These are phyloP conservation scores for Anarsia innoxiella DNA, from an alignment of 2,888 invertebrate genomes.

Conservation along the genomic window DNA sequence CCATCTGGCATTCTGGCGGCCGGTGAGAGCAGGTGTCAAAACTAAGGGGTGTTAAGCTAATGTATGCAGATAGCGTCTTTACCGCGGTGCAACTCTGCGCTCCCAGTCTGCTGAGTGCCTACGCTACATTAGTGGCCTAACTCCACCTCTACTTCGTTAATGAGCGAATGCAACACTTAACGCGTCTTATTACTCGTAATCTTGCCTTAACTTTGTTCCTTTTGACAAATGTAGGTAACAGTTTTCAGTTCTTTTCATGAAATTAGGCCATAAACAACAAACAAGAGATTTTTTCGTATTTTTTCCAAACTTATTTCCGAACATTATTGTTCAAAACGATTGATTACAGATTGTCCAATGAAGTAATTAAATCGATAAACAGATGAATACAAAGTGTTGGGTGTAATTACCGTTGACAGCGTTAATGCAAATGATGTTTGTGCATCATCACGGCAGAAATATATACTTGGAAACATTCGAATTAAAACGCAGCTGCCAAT, in stretches of 20 bases:
- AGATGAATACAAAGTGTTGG: slow-evolving; percentile 5
- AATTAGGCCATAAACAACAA: no score
- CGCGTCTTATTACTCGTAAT: no score
- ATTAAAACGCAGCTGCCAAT: slow-evolving; percentile 6
- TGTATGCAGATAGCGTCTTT: slow-evolving; percentile 73
- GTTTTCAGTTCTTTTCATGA: no score
- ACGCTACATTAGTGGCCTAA: no score
- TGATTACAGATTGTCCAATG: no score
- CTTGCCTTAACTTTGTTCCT: no score
- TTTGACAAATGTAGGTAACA: no score
- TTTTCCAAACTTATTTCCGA: no score
- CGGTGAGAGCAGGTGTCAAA: slow-evolving; percentile 69
- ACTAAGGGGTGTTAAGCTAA: slow-evolving; percentile 69
- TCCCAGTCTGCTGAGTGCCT: slow-evolving; percentile 38
- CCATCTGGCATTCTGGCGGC: slow-evolving; percentile 54
- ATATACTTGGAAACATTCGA: slow-evolving; percentile 22
- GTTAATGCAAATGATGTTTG: slow-evolving; percentile 41
- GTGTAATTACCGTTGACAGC: slow-evolving; percentile 28
- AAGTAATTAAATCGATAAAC: slow-evolving; percentile 2
- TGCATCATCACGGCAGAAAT: slow-evolving; percentile 18
- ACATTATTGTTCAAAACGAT: no score
- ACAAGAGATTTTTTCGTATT: no score
- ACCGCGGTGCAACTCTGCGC: slow-evolving; percentile 30
- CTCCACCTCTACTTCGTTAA: no score
- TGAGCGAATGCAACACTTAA: no score